Base-by-base conservation (phyloP, 1,140 invertebrate species). In the Trypoxylus dichotomus region DNA sequence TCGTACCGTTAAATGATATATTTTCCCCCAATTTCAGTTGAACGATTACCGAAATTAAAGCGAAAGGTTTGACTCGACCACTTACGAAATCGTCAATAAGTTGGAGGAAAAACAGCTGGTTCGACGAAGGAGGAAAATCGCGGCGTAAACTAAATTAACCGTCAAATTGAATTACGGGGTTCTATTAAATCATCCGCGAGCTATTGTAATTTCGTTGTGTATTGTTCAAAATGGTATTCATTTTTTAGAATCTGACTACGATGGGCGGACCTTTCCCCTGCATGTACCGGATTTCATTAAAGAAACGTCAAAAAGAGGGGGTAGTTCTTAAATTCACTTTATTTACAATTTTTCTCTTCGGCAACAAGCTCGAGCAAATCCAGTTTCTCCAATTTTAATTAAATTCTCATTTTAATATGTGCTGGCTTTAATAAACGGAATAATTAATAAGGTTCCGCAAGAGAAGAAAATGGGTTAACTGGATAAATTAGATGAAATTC, bases 121-220 rank as follows among this genome's bases (percentile, higher is more conserved):
- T 19, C 15, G 13, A 54, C 47, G 47, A 54, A 54, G 47, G 19
- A 19, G 47, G 15, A n/a, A 54, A 54, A 54, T 54, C 47, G 19
- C 19, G 7, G 47, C 47, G 47, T 54, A 54, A 54, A 19, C 47
- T 54, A 54, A 54, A 54, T 54, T 54, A 54, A 19, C 47, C 47
- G 47, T 54, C 47, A 54, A 54, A 54, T 54, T 54, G 47, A 54
- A 54, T 54, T 54, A 54, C 47, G 47, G 19, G 47, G 5, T 54
- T 19, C 47, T 54, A 54, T 54, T 54, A 54, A 54, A 54, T 54
- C 47, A 54, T 54, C 47, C 47, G 47, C 47, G 47, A 54, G 47
- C 47, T 54, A 54, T 54, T 54, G 47, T 54, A 54, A 54, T 54
- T 54, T n/a, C 47, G 15, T 19, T 54, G 47, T 54, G 47, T 54